phyloP scores from a whole-genome alignment of 2,797 vertebrate species.

The Ibycter americanus region DNA sequence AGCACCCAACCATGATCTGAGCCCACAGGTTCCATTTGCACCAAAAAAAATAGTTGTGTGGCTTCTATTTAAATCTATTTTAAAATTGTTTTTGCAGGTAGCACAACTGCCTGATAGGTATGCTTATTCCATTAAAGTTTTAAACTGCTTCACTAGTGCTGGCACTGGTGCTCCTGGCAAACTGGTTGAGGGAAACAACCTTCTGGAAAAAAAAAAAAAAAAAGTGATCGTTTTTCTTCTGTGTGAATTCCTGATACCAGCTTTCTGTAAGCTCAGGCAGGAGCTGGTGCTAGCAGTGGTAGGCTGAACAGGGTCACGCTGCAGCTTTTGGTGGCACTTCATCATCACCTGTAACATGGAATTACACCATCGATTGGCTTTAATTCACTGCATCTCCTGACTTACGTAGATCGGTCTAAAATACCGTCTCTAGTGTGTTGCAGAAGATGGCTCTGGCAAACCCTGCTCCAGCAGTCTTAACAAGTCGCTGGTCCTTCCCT shows the following conservation, averaged over 20 bases:
- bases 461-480: background rate
- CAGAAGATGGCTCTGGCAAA: background rate
- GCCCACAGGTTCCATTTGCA: background rate
- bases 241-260: background rate
- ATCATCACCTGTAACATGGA: background rate
- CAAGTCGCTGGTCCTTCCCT: background rate
- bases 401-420: background rate
- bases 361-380: background rate
- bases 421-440: fast-evolving
- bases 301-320: background rate
- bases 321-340: background rate
- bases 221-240: background rate
- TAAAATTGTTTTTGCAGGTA: background rate
- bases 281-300: background rate
- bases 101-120: background rate
- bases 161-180: background rate
- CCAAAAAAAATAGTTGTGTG: background rate
- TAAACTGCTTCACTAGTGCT: background rate
- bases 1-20: background rate
- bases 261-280: background rate
- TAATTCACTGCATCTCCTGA: background rate
- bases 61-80: background rate
- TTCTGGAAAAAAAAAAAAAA: background rate
- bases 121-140: background rate
- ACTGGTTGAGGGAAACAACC: background rate